These are phyloP conservation scores for Drosophila anceps DNA, from an alignment of 2,888 invertebrate genomes.

Conservation along the genomic window DNA sequence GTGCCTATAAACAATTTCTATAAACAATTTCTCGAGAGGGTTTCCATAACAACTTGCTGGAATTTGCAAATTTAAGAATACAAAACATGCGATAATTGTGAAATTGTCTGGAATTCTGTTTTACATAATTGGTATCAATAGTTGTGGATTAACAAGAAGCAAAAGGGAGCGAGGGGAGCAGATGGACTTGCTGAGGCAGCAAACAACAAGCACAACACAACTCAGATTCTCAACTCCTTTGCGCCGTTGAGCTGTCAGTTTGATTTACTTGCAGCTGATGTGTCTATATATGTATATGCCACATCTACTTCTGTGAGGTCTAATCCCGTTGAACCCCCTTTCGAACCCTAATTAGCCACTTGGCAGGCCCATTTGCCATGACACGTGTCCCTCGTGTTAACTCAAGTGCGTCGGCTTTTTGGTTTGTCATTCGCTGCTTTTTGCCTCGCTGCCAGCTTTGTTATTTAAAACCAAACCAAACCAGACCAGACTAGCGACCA, in stretches of 20 bases:
- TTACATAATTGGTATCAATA: conserved; percentile 66
- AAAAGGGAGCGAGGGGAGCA: neutral
- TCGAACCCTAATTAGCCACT: conserved; percentile 64
- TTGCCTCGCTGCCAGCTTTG: conserved; percentile 49
- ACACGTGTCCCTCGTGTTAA: conserved; percentile 70
- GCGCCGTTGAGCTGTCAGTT: conserved; percentile 44
- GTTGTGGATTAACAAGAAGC: conserved; percentile 35
- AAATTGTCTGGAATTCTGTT: conserved; percentile 69
- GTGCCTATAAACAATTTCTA: conserved; percentile 58
- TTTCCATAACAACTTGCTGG: conserved; percentile 57
- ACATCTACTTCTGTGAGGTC: conserved; percentile 2
- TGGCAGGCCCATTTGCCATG: conserved; percentile 40
- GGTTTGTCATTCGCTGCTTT: conserved; percentile 50
- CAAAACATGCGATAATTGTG: conserved; percentile 64
- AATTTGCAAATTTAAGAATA: conserved; percentile 44
- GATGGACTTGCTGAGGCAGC: no score
- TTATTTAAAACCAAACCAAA: conserved; percentile 58
- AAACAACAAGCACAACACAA: neutral
- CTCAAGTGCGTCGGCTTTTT: conserved; percentile 66
- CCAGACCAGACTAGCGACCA: conserved; percentile 6
- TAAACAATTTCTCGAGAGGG: conserved; percentile 52
- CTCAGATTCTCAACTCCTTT: conserved; percentile 5
- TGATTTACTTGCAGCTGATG: conserved; percentile 42
- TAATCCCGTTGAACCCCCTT: conserved; percentile 20
- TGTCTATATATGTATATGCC: conserved; percentile 21